phyloP scores from a whole-genome alignment of 2,888 invertebrate genomes.

The Odontocerum albicorne region DNA sequence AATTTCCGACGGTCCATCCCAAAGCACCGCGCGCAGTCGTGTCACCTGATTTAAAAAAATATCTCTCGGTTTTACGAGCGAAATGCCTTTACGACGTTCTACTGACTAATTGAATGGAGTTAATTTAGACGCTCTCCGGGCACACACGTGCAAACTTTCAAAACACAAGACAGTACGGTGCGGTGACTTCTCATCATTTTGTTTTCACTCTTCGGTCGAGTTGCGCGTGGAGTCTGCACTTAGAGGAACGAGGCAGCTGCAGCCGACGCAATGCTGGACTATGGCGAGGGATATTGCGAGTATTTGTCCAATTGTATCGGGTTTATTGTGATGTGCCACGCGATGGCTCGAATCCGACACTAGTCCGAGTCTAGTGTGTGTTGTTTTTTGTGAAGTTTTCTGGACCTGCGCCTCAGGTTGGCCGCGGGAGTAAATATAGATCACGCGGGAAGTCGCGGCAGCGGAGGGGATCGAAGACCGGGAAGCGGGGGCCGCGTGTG shows the following conservation, averaged over 20 bases:
- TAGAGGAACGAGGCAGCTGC: no score
- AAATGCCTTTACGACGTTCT: no score
- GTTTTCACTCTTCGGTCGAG: conserved; percentile 1
- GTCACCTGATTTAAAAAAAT: no score
- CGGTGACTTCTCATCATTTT: conserved; percentile 12
- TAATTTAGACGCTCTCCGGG: no score
- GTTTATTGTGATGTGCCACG: conserved; percentile 9
- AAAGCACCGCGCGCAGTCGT: no score
- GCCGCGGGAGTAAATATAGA: conserved; percentile 26
- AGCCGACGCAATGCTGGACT: neutral
- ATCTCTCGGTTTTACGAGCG: no score
- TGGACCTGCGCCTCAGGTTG: conserved; percentile 31
- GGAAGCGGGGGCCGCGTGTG: neutral
- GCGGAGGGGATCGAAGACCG: neutral
- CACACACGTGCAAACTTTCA: neutral
- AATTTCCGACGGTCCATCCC: no score
- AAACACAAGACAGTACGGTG: conserved; percentile 4
- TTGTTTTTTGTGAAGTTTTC: conserved; percentile 23
- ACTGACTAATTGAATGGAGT: no score
- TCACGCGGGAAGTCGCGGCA: conserved; percentile 1
- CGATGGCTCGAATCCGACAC: conserved; percentile 12
- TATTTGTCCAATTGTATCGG: conserved; percentile 2
- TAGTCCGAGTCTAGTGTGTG: conserved; percentile 11
- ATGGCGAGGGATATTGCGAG: neutral
- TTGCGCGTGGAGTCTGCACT: conserved; percentile 2